phyloP scores from a whole-genome alignment of 2,888 invertebrate genomes.

The Syrista parreyssii region DNA sequence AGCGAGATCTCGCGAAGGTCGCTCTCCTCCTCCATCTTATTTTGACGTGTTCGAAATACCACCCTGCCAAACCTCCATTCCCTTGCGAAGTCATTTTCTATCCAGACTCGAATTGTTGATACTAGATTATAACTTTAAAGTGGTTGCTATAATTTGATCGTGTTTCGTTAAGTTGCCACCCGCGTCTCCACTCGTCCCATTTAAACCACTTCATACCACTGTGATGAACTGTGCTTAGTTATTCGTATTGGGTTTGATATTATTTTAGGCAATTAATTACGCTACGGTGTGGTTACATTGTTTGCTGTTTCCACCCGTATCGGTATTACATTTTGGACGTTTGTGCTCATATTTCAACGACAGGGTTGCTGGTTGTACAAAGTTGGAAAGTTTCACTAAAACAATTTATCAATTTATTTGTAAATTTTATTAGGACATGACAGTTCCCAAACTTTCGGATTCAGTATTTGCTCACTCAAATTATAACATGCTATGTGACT shows the following conservation, averaged over 20 bases:
- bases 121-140: slow-evolving; percentile 47
- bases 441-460: neutral
- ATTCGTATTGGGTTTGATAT: neutral
- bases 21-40: slow-evolving; percentile 17
- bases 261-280: neutral
- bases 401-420: neutral
- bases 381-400: neutral
- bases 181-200: neutral
- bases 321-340: neutral
- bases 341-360: neutral
- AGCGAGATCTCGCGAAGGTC: neutral
- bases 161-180: slow-evolving; percentile 20
- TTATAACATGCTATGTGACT: neutral
- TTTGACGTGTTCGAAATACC: neutral
- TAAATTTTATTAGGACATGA: neutral
- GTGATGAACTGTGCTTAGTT: neutral
- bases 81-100: neutral
- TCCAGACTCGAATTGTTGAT: slow-evolving; percentile 41
- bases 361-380: neutral
- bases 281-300: neutral
- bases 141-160: slow-evolving; percentile 38
- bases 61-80: neutral
- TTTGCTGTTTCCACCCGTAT: neutral
- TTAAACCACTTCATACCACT: neutral
- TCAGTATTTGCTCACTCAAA: neutral